phyloP scores from a whole-genome alignment of 2,113 vertebrate species.

The Boleophthalmus pectinirostris region DNA sequence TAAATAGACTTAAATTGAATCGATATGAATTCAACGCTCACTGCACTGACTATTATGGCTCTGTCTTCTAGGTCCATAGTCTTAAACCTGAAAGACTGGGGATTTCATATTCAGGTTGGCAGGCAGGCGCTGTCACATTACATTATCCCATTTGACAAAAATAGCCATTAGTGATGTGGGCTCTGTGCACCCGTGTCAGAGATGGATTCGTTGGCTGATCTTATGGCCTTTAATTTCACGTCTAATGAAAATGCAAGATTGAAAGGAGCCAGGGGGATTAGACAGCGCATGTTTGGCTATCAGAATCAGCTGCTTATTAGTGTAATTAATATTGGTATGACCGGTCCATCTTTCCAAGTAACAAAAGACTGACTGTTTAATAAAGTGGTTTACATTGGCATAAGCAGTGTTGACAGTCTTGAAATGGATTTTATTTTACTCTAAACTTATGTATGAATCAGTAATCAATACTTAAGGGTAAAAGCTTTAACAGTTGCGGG shows the following conservation, averaged over 20 bases:
- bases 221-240: conserved; percentile 58
- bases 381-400: conserved; percentile 45
- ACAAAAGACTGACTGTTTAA: conserved; percentile 46
- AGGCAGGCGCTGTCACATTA: conserved; percentile 34
- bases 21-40: conserved; percentile 40
- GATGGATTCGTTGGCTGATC: conserved; percentile 42
- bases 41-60: conserved; percentile 32
- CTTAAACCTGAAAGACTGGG: conserved; percentile 26
- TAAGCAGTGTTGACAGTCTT: conserved; percentile 25
- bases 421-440: conserved; percentile 11
- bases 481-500: no score
- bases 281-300: conserved; percentile 40
- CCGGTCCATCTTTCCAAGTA: conserved; percentile 45
- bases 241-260: conserved; percentile 45
- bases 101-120: conserved; percentile 44
- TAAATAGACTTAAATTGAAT: conserved; percentile 46
- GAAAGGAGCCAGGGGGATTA: conserved; percentile 34
- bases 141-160: conserved; percentile 51
- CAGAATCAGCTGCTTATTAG: conserved; percentile 57
- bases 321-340: conserved; percentile 59
- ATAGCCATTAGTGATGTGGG: conserved; percentile 44
- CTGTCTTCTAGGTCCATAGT: conserved; percentile 7
- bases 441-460: not conserved
- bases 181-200: conserved; percentile 47
- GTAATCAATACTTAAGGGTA: not conserved